Base-by-base conservation (phyloP, 2,797 vertebrate species). In the Pitangus sulphuratus region DNA sequence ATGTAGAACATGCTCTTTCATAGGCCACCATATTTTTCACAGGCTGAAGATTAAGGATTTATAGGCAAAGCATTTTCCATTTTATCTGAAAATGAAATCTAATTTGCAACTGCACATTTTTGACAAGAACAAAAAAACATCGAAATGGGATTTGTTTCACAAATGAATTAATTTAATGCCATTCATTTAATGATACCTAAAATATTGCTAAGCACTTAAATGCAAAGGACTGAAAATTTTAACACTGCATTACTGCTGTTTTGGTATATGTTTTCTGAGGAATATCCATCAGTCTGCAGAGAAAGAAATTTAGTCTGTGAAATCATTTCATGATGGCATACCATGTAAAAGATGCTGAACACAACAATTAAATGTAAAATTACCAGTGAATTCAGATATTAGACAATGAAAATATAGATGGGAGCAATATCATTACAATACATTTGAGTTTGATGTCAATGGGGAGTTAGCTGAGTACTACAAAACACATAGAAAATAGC, bases 11-110 rank as follows among this genome's bases (percentile, higher is more conserved):
- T 47, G 51, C 18, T 76, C 35, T 89, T 97, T 94, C 87, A 70
- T 89, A 88, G 80, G 66, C 44, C n/a, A 74, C 66, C 40, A 2
- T 81, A 35, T 74, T 87, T 95, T 90, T 95, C 64, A 80, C n/a
- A 70, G 78, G 37, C 75, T 93, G 71, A 87, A 90, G 76, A 61
- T 84, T 35, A 87, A 69, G 68, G 26, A 33, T 91, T 85, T 88
- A 51, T 31, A 26, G 15, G 44, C 10, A 62, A 85, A 75, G 69
- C 64, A 25, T 89, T 93, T 91, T 90, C 21, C 18, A 44, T 44
- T 92, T 87, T 42, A 35, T 75, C 86, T 89, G 61, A 58, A 83
- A 91, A 84, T 82, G 44, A 74, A 92, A 84, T 77, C n/a, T 4
- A 37, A 91, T 85, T 94, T 87, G 60, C 64, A 74, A 44, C 37